phyloP scores from a whole-genome alignment of 2,113 vertebrate species.

The Dascyllus trimaculatus region DNA sequence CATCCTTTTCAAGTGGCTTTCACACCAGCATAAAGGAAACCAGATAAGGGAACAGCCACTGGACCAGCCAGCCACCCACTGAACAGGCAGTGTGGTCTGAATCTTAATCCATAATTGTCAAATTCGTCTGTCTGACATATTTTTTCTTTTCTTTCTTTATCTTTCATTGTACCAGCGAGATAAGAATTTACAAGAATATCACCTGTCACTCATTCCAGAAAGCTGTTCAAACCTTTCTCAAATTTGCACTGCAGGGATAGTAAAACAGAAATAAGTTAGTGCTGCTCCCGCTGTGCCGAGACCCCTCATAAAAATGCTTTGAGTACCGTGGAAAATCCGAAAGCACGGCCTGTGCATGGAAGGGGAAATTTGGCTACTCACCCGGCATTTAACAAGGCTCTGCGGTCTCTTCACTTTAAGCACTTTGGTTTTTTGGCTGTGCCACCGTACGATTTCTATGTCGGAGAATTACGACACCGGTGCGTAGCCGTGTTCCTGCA shows the following conservation, averaged over 20 bases:
- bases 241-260: constrained; percentile 50
- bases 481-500: background rate
- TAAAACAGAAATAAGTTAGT: constrained; percentile 69
- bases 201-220: background rate
- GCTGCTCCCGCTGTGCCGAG: constrained; percentile 60
- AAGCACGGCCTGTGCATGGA: constrained; percentile 17
- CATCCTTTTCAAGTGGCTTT: too few relatives aligned
- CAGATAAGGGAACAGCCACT: too few relatives aligned
- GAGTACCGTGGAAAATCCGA: constrained; percentile 62
- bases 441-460: constrained; percentile 26
- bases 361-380: constrained; percentile 46
- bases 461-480: constrained; percentile 44
- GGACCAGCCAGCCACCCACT: too few relatives aligned
- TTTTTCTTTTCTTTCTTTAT: background rate
- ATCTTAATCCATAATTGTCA: background rate
- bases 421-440: constrained; percentile 45
- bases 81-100: too few relatives aligned
- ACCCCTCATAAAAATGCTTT: constrained; percentile 67
- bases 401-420: constrained; percentile 59
- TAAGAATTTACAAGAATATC: constrained; percentile 8
- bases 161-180: background rate
- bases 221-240: constrained; percentile 19
- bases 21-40: too few relatives aligned
- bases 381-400: constrained; percentile 68
- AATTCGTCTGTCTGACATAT: background rate